Base-by-base conservation (phyloP, 2,888 invertebrate species). In the Tiliacea aurago region DNA sequence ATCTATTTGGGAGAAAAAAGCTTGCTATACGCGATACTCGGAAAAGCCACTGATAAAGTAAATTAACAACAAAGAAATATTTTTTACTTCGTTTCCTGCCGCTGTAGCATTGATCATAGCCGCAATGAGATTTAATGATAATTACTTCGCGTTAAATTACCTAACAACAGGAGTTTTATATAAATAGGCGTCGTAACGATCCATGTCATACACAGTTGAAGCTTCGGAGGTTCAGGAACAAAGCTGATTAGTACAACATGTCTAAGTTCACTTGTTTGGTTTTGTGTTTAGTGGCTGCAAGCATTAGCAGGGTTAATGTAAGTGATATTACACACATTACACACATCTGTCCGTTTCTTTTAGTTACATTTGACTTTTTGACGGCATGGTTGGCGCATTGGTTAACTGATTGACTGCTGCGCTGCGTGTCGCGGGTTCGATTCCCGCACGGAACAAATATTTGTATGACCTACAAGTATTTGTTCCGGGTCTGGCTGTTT, bases 51-150 rank as follows among this genome's bases (percentile, higher is more conserved):
- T 15, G 53, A 61, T 23, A 11, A 67, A 75, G 18, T 65, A 41
- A 59, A 55, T n/a, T 5, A 71, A 81, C 70, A 69, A 84, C 68
- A 76, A 68, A 69, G 58, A 68, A 11, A 18, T 69, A 10, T 67
- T 81, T 81, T 81, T 76, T 70, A 47, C 37, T 49, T 56, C 45
- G 61, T 62, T 84, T 76, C 66, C 70, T 78, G 55, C 23, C 10
- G 53, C 67, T 73, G 53, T 74, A 70, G 56, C 81, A 84, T 80
- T 84, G 76, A 80, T 59, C 59, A 28, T 49, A 64, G 55, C 47
- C 49, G 69, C 58, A 45, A 43, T 63, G 56, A 74, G 80, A 63
- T 76, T 69, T 84, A 69, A 76, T 84, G 76, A 74, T 86, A 84
- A 84, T 84, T 84, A 84, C 73, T 67, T 65, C 18, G 41, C 78